Percentiles rank a stretch among this genome's conserved stretches.
Conservation (phyloP, 2,113 vertebrate species). For the Gobiocypris rarus region DNA sequence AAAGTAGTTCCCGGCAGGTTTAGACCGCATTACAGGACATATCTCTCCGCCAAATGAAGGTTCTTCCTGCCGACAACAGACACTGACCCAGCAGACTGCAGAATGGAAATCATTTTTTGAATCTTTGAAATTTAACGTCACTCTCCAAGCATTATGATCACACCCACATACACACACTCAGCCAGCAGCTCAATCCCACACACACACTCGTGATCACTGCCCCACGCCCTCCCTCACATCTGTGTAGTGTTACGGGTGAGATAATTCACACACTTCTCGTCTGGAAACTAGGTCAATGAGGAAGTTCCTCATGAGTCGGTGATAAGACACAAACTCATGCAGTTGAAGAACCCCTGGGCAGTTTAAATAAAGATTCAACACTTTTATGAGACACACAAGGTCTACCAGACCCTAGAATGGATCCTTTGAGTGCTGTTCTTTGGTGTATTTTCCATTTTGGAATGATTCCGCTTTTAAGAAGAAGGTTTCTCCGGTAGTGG, state of each 20-base stretch:
- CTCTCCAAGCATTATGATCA: background rate
- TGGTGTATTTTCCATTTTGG: background rate
- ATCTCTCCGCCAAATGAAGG: too few relatives aligned
- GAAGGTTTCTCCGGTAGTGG: too few relatives aligned
- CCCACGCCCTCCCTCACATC: too few relatives aligned
- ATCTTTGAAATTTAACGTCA: background rate
- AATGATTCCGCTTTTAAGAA: too few relatives aligned
- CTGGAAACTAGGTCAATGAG: constrained; percentile 32
- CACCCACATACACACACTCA: background rate
- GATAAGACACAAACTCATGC: background rate
- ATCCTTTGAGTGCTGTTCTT: background rate
- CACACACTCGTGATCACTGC: background rate
- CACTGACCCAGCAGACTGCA: too few relatives aligned
- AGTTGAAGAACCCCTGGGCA: too few relatives aligned
- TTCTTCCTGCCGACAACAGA: too few relatives aligned
- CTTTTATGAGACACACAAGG: background rate
- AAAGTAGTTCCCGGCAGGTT: too few relatives aligned
- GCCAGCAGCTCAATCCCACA: background rate
- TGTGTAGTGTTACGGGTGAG: constrained; percentile 45
- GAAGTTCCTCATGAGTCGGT: constrained; percentile 16
- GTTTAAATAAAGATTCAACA: background rate
- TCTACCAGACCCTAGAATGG: too few relatives aligned
- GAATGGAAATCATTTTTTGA: background rate
- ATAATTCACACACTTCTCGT: constrained; percentile 46
- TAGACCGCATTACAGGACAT: too few relatives aligned